These are phyloP conservation scores for Mesorhabditis spiculigera DNA, from an alignment of 2,888 invertebrate species.

Conservation along the genomic window DNA sequence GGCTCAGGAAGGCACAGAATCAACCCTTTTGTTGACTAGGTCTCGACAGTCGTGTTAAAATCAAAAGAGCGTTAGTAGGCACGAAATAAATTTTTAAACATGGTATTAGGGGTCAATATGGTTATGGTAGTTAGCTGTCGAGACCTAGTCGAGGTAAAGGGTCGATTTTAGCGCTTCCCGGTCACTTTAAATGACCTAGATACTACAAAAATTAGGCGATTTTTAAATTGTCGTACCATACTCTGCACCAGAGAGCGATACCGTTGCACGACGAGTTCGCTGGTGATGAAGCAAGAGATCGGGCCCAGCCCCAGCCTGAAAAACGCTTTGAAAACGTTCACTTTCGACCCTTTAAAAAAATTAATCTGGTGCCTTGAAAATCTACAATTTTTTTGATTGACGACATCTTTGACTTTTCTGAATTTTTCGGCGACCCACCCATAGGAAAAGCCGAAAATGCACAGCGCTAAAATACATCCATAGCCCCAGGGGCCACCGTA, in stretches of 20 bases:
- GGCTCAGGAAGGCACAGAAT: too few relatives aligned
- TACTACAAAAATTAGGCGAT: too few relatives aligned
- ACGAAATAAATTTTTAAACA: too few relatives aligned
- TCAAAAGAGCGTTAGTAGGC: too few relatives aligned
- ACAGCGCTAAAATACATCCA: background rate
- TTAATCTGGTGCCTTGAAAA: background rate
- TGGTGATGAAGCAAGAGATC: background rate
- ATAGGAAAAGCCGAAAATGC: slow-evolving; percentile 1
- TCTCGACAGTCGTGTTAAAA: too few relatives aligned
- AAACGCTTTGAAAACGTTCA: too few relatives aligned
- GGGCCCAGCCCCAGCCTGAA: background rate
- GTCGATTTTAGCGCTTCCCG: too few relatives aligned
- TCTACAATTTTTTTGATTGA: background rate
- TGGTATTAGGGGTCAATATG: too few relatives aligned
- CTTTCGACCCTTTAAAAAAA: background rate
- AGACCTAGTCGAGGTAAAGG: too few relatives aligned
- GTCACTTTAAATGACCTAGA: too few relatives aligned
- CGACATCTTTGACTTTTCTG: background rate
- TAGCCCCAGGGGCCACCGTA: background rate
- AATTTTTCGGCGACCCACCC: background rate
- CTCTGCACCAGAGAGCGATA: slow-evolving; percentile 1
- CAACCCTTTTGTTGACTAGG: too few relatives aligned
- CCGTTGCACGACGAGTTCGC: background rate
- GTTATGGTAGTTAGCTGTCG: too few relatives aligned
- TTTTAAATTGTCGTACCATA: background rate